Conservation (phyloP, 2,888 invertebrate species). For the Pomacea canaliculata region DNA sequence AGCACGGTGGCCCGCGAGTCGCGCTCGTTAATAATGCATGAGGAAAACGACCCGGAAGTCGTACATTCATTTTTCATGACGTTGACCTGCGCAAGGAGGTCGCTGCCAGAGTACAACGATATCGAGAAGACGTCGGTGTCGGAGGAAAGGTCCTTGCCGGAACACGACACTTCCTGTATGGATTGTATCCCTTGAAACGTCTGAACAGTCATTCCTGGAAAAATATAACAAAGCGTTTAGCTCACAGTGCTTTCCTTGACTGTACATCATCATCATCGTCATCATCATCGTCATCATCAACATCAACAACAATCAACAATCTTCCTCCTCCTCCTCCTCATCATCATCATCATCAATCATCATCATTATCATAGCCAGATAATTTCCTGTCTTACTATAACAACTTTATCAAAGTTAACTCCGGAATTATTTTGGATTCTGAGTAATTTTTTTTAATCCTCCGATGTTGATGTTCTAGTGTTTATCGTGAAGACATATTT, state of each 20-base stretch:
- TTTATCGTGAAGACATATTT: too few relatives aligned
- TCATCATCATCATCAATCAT: slow-evolving; percentile 2
- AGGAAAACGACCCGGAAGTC: slow-evolving; percentile 17
- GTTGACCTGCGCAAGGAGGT: slow-evolving; percentile 11
- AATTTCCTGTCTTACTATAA: too few relatives aligned
- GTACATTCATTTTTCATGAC: slow-evolving; percentile 19
- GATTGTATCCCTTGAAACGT: slow-evolving; percentile 11
- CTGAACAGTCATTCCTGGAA: slow-evolving; percentile 6
- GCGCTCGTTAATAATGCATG: slow-evolving; percentile 1
- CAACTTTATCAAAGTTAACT: too few relatives aligned
- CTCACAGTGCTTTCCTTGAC: not conserved
- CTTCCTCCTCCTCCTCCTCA: not conserved
- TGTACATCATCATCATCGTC: not conserved
- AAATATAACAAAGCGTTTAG: too few relatives aligned
- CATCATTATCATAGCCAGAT: not conserved
- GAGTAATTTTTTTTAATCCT: too few relatives aligned
- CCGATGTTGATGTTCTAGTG: too few relatives aligned
- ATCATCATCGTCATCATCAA: slow-evolving; percentile 3
- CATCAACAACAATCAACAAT: not conserved
- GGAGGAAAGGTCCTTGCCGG: slow-evolving; percentile 6
- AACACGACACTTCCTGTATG: slow-evolving; percentile 18
- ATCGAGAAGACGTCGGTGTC: slow-evolving; percentile 17
- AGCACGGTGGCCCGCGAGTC: slow-evolving; percentile 4
- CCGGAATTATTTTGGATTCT: too few relatives aligned
- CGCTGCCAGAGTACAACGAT: not conserved